Evolutionary conservation across 2,797 vertebrate genomes (phyloP).

Genomic region (Pseudotriccus pelzelni): DNA sequence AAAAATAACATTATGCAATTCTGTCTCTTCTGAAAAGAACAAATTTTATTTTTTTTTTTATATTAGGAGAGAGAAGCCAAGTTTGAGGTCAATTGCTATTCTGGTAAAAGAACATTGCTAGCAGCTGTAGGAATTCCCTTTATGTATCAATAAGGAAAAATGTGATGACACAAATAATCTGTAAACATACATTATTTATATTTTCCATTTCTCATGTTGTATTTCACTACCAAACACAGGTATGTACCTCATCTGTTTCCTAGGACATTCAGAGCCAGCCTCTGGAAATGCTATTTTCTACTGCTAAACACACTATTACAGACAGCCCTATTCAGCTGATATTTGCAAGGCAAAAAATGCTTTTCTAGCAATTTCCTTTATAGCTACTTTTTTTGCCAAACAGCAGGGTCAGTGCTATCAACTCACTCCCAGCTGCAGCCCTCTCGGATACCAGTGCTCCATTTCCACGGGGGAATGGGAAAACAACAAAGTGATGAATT

Average conservation of each 20-base stretch:
- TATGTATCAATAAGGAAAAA: neutral
- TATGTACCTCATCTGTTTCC: slow-evolving; percentile 6
- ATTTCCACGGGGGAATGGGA: neutral
- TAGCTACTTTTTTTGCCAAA: neutral
- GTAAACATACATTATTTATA: neutral
- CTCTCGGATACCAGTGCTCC: neutral
- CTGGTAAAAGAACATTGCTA: neutral
- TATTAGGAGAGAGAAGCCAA: neutral
- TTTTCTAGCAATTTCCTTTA: slow-evolving; percentile 11
- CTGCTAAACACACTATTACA: neutral
- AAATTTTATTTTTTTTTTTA: neutral
- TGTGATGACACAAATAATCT: neutral
- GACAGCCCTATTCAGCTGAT: neutral
- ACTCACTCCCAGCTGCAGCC: neutral
- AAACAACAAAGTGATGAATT: neutral
- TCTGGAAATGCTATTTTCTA: neutral
- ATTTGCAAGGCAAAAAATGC: slow-evolving; percentile 23
- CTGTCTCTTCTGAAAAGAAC: neutral
- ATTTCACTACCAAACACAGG: neutral
- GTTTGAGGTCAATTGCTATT: neutral
- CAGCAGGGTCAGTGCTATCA: neutral
- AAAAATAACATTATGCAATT: neutral
- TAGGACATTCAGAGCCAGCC: neutral
- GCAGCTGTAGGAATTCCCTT: neutral
- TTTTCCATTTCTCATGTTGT: neutral